phyloP scores from a whole-genome alignment of 2,113 vertebrate species.

The Diphyllodes magnificus region DNA sequence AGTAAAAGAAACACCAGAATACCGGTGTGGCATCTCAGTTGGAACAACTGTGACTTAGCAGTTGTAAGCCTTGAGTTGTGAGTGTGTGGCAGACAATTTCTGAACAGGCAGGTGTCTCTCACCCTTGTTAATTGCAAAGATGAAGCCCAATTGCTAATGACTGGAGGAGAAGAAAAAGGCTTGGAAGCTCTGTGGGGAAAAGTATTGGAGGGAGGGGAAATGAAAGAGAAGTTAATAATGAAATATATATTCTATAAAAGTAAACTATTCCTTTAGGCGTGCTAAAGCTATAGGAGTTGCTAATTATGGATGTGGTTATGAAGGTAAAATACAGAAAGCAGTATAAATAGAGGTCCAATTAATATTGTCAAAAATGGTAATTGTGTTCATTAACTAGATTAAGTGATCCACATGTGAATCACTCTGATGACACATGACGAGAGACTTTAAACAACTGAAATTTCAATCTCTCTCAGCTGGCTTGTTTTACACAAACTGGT shows the following conservation, averaged over 20 bases:
- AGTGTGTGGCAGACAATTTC: neutral
- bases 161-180: neutral
- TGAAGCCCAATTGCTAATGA: neutral
- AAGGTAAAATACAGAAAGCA: constrained; percentile 14
- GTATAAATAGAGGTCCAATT: neutral
- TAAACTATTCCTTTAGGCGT: neutral
- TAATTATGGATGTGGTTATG: neutral
- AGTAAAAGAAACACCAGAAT: neutral
- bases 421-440: neutral
- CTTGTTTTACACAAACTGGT: neutral
- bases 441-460: neutral
- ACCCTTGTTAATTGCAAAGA: neutral
- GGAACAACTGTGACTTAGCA: neutral
- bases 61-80: neutral
- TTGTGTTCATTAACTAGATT: constrained; percentile 7
- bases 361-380: constrained; percentile 30
- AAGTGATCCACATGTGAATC: constrained; percentile 11
- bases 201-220: neutral
- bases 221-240: neutral
- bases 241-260: neutral
- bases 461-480: neutral
- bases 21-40: neutral
- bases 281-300: neutral
- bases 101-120: neutral
- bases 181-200: neutral